Evolutionary conservation across 2,113 vertebrate species (phyloP), one percentile per base, ranked within the genome.

Genomic region (Tinamus guttatus): DNA sequence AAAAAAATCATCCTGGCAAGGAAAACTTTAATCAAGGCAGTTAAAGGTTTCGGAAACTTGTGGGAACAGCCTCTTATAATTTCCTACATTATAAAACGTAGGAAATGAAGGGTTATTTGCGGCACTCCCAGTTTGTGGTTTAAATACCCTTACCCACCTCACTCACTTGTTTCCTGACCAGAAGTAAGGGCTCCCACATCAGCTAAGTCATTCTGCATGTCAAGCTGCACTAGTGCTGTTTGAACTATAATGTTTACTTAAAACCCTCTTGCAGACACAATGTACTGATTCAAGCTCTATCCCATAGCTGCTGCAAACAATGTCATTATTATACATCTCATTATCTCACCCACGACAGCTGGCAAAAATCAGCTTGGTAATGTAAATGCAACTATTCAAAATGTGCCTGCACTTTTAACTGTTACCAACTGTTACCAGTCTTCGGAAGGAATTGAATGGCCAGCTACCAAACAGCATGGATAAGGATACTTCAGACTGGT

Each of bases 221-320:
- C 75, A 91, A 77, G 51, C 27, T 60, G 49, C 59, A 79, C 30
- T 34, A 54, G 36, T 4, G 1, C 32, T 85, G 6, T 63, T 32
- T 28, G 43, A 85, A 87, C n/a, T 36, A 5, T 36, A 95, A 74
- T 45, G 77, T 80, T 91, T 93, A 51, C 54, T 85, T 73, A 5
- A 87, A 83, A 77, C 80, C 45, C n/a, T 83, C 54, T 76, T 73
- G 67, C 25, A 84, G 92, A 71, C 81, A 73, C 69, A 76, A 32
- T 28, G 30, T 58, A 52, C 52, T 80, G 32, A 73, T 93, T 95
- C 67, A 68, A 60, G 68, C 51, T 89, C 3, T 1, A 89, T 80
- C 52, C 87, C 36, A 28, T 28, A 70, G 45, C 27, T 94, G 54
- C 63, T 74, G 67, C 78, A 81, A 68, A 62, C 65, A 69, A 47